These are phyloP conservation scores for Actinemys pallida DNA, from an alignment of 2,113 vertebrate species.

Conservation along the genomic window DNA sequence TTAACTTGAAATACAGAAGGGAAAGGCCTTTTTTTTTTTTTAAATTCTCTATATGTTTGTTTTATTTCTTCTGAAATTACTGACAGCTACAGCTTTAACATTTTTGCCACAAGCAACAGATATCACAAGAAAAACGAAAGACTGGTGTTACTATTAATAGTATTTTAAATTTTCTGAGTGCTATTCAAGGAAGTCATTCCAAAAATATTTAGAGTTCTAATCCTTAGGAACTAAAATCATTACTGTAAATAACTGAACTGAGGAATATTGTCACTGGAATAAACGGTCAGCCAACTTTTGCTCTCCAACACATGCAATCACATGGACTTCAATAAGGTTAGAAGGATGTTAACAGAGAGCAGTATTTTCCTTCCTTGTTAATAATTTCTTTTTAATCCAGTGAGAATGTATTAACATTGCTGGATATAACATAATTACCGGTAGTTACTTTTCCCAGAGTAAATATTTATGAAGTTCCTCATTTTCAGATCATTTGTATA, in stretches of 20 bases:
- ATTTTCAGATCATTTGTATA: background rate
- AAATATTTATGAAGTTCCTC: background rate
- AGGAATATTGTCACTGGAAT: background rate
- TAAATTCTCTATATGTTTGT: background rate
- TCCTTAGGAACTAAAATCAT: background rate
- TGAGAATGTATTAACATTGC: background rate
- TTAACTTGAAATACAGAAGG: conserved; percentile 24
- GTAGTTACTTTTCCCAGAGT: background rate
- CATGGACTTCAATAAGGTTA: background rate
- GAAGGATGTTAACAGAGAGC: background rate
- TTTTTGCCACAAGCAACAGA: conserved; percentile 34
- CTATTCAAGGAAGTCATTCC: conserved; percentile 4
- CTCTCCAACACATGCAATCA: background rate
- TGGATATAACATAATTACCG: background rate
- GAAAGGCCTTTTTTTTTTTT: background rate
- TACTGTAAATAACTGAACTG: background rate
- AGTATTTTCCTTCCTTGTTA: too few species aligned
- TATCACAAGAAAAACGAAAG: background rate
- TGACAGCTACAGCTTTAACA: background rate
- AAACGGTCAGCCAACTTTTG: background rate
- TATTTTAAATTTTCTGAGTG: background rate
- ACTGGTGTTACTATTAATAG: conserved; percentile 6
- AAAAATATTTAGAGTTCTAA: conserved; percentile 1
- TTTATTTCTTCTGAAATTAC: conserved; percentile 46
- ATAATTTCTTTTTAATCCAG: background rate